Conservation (phyloP, 2,797 vertebrate genomes). For the Liparis tanakae region DNA sequence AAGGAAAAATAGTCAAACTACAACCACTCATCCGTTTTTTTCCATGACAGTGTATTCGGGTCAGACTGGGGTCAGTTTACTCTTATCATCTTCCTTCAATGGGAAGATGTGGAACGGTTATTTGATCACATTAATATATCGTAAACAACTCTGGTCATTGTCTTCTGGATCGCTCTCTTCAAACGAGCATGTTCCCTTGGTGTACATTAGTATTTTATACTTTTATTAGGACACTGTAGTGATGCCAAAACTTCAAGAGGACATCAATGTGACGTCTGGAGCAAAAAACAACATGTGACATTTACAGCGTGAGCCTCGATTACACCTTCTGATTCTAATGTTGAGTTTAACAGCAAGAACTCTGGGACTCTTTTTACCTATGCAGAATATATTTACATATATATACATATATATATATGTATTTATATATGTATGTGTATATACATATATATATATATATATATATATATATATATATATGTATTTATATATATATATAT, state of each 20-base stretch:
- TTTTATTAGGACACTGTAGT: not conserved
- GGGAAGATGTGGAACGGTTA: not conserved
- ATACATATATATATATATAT: no score
- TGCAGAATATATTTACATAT: no score
- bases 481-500: no score
- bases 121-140: not conserved
- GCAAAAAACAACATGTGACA: not conserved
- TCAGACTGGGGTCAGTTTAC: not conserved
- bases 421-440: no score
- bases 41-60: not conserved
- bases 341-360: conserved; percentile 8
- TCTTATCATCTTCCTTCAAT: not conserved
- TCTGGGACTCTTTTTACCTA: no score
- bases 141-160: not conserved
- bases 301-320: conserved; percentile 4
- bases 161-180: not conserved
- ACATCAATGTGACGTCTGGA: no score
- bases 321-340: not conserved
- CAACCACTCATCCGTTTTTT: not conserved
- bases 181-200: not conserved
- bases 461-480: no score
- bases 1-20: conserved; percentile 23
- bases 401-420: no score
- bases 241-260: conserved; percentile 7
- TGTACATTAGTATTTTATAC: not conserved